These are phyloP conservation scores for Cichlasoma orientale DNA, from an alignment of 2,797 vertebrate species.

Conservation along the genomic window DNA sequence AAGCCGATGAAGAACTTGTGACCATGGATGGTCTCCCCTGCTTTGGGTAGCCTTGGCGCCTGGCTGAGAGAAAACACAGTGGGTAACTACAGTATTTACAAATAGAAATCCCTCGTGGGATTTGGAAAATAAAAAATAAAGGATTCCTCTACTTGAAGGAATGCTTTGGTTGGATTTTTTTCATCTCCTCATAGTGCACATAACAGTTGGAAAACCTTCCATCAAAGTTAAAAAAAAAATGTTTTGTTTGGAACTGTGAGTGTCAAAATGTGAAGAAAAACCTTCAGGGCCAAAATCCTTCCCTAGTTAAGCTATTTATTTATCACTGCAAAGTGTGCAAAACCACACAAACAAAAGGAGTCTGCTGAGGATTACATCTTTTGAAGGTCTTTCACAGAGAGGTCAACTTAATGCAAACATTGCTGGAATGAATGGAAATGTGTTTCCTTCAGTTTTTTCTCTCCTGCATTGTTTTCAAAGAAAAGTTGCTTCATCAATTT, in stretches of 20 bases:
- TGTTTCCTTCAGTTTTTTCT: conserved; percentile 2
- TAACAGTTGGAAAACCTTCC: conserved; percentile 22
- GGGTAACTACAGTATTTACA: conserved; percentile 49
- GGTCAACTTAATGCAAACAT: conserved; percentile 34
- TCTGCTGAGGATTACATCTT: conserved; percentile 35
- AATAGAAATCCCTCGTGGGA: background rate
- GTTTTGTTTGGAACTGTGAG: conserved; percentile 20
- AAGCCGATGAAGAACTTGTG: conserved; percentile 95
- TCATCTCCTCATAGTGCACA: background rate
- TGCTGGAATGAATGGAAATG: conserved; percentile 7
- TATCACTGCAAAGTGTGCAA: conserved; percentile 25
- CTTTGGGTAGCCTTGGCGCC: conserved; percentile 89
- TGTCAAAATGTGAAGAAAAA: conserved; percentile 45
- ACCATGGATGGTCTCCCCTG: conserved; percentile 94
- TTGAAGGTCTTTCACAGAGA: conserved; percentile 32
- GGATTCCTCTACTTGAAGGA: background rate
- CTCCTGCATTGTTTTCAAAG: background rate
- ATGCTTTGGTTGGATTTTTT: background rate
- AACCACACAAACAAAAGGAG: conserved; percentile 25
- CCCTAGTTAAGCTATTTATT: conserved; percentile 38
- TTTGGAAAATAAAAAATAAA: background rate
- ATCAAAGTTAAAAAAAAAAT: conserved; percentile 33
- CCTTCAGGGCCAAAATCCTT: conserved; percentile 21
- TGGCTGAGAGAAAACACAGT: conserved; percentile 81
- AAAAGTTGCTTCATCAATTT: conserved; percentile 10